A percentile compares a stretch with the other conserved stretches of the same genome.
phyloP scores from a whole-genome alignment of 2,113 vertebrate species.

The human region DNA sequence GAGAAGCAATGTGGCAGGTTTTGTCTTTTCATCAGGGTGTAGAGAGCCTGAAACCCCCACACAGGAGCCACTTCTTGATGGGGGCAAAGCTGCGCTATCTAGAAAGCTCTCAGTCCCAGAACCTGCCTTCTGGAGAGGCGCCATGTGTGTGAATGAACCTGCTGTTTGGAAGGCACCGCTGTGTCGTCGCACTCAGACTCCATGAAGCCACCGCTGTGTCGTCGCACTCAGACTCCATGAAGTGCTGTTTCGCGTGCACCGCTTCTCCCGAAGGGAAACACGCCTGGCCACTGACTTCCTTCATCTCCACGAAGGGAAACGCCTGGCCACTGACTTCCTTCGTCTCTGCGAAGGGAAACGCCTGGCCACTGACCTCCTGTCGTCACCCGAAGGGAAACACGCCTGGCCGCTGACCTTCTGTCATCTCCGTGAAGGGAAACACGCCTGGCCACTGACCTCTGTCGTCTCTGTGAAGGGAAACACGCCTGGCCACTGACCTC shows the following conservation, averaged over 20 bases:
- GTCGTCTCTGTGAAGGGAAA: not conserved
- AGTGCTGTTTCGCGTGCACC: accelerated
- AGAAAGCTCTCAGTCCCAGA: not conserved
- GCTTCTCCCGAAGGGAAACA: too few species aligned
- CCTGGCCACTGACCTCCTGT: not conserved
- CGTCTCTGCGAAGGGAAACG: not conserved
- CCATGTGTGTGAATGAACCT: accelerated
- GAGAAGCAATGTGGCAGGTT: not conserved
- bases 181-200: accelerated
- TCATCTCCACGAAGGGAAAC: too few species aligned
- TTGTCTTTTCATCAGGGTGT: too few species aligned
- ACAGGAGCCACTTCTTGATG: accelerated
- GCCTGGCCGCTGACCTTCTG: accelerated
- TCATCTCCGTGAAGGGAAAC: too few species aligned
- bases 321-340: accelerated
- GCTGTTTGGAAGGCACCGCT: accelerated
- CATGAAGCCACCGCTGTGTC: accelerated
- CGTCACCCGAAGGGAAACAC: too few species aligned
- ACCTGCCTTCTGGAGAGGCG: accelerated
- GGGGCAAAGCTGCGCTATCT: not conserved
- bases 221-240: accelerated
- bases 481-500: not conserved
- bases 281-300: accelerated
- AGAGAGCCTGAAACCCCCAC: not conserved
- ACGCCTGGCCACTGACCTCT: accelerated